Evolutionary conservation across 2,797 vertebrate genomes (phyloP).

Genomic region (Ficedula albicollis): DNA sequence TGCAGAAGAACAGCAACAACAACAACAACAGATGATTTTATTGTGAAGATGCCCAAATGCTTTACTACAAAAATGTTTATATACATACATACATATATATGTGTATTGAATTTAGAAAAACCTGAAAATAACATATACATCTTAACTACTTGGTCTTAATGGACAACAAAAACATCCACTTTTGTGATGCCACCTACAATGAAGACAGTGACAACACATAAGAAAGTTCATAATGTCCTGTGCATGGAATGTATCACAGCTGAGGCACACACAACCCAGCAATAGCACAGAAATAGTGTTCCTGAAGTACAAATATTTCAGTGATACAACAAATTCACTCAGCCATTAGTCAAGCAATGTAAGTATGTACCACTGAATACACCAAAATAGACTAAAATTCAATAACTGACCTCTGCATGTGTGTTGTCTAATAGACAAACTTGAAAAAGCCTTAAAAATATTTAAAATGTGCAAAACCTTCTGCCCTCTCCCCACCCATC

Average conservation of each 20-base stretch:
- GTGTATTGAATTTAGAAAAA: not conserved
- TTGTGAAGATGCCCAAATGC: not conserved
- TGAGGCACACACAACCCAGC: not conserved
- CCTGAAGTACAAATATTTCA: not conserved
- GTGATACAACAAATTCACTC: not conserved
- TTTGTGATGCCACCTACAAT: not conserved
- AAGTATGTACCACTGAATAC: not conserved
- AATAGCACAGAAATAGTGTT: not conserved
- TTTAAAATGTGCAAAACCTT: not conserved
- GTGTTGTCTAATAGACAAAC: not conserved
- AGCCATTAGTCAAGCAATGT: not conserved
- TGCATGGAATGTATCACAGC: not conserved
- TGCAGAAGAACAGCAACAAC: not conserved
- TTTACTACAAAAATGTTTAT: not conserved
- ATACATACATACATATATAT: no score
- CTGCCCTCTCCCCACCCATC: accelerated
- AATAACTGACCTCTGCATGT: not conserved
- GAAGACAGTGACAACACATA: not conserved
- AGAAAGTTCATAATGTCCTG: not conserved
- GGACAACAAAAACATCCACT: not conserved
- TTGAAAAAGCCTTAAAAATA: not conserved
- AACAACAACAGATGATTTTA: not conserved
- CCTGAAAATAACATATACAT: not conserved
- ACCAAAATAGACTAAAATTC: not conserved
- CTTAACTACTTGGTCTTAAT: not conserved